These are phyloP conservation scores for Idaea straminata DNA, from an alignment of 2,888 invertebrate genomes.

Conservation along the genomic window DNA sequence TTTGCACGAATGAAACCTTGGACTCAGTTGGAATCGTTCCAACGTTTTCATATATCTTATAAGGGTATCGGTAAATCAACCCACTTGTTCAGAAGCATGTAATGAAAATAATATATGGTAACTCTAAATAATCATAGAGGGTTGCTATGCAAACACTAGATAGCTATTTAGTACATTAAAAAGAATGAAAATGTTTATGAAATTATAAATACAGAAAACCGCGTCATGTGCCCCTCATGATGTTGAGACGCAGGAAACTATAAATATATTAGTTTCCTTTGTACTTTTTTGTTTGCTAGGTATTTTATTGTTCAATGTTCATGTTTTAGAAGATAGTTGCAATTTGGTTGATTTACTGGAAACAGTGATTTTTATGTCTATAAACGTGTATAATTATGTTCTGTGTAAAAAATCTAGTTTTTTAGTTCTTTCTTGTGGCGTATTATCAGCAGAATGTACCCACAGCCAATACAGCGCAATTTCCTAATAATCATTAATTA, in stretches of 20 bases:
- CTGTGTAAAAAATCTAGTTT: neutral
- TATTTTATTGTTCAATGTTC: neutral
- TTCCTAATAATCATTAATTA: too few relatives aligned
- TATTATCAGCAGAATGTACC: neutral
- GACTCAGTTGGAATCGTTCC: constrained; percentile 26
- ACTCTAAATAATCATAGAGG: neutral
- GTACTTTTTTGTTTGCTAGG: neutral
- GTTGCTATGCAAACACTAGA: neutral
- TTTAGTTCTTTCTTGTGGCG: neutral
- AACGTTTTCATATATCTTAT: constrained; percentile 18
- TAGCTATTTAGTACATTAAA: neutral
- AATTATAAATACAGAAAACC: neutral
- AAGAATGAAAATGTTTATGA: neutral
- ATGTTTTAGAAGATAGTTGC: neutral
- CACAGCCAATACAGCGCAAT: too few relatives aligned
- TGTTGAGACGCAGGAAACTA: neutral
- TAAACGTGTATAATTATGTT: neutral
- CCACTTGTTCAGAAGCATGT: constrained; percentile 15
- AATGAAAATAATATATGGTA: constrained; percentile 17
- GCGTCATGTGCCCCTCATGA: neutral
- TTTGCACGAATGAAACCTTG: constrained; percentile 21
- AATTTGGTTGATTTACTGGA: neutral
- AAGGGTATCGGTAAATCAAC: constrained; percentile 21
- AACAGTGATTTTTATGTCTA: neutral
- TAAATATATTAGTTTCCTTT: neutral